Percentiles rank a stretch among this genome's conserved stretches.
Conservation (phyloP, 2,888 invertebrate species). For the Calameuta filiformis region DNA sequence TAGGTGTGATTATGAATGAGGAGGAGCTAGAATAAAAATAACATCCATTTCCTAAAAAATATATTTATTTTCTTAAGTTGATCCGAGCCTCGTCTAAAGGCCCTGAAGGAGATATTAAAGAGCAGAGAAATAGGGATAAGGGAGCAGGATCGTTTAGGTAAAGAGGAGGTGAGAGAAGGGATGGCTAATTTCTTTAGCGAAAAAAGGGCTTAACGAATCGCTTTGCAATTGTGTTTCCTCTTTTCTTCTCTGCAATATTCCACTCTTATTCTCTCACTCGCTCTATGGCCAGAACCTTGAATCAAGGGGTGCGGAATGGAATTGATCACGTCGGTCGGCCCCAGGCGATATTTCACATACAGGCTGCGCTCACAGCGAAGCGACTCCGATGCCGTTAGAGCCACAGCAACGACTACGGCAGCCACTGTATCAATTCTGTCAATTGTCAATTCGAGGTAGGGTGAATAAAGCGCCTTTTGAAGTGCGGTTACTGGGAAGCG, state of each 20-base stretch:
- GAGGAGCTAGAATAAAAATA: too few species aligned
- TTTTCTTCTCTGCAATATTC: not conserved
- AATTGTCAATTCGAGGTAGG: constrained; percentile 63
- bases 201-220: constrained; percentile 32
- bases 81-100: too few species aligned
- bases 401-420: not conserved
- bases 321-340: constrained; percentile 33
- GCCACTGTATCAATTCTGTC: constrained; percentile 57
- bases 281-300: not conserved
- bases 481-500: constrained; percentile 46
- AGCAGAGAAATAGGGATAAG: too few species aligned
- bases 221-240: constrained; percentile 16
- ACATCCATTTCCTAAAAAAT: too few species aligned
- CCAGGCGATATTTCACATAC: constrained; percentile 43
- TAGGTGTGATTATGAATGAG: too few species aligned
- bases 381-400: constrained; percentile 12
- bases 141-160: too few species aligned
- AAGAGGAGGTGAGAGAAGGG: too few species aligned
- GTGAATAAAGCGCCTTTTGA: constrained; percentile 57
- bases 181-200: constrained; percentile 15
- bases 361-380: constrained; percentile 11
- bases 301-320: constrained; percentile 13
- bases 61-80: too few species aligned
- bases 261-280: not conserved
- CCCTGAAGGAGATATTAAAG: too few species aligned